These are phyloP conservation scores for Saguinus midas DNA, from an alignment of 2,113 vertebrate species.

Conservation along the genomic window DNA sequence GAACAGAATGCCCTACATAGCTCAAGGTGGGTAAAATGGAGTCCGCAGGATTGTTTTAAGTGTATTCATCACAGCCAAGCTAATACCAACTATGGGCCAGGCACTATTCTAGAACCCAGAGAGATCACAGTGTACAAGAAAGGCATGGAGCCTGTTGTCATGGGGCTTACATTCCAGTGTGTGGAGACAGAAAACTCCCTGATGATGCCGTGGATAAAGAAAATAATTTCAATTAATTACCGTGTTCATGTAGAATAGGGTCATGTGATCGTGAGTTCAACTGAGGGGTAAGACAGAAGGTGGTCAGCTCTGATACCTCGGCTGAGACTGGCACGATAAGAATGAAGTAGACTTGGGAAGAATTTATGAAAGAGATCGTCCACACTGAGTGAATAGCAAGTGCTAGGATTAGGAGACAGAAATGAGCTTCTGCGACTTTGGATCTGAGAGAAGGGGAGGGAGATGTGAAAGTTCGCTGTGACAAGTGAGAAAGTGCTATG, in stretches of 20 bases:
- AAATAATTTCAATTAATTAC: background rate
- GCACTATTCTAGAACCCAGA: background rate
- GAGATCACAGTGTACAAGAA: background rate
- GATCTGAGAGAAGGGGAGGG: background rate
- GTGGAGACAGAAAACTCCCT: background rate
- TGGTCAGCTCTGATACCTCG: background rate
- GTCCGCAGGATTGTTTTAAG: too few relatives aligned
- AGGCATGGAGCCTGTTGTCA: background rate
- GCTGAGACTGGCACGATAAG: background rate
- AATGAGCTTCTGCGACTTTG: background rate
- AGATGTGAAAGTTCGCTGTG: background rate
- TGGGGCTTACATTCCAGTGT: background rate
- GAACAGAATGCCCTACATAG: too few relatives aligned
- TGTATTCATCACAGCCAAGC: too few relatives aligned
- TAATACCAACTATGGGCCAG: background rate
- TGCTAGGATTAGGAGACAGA: background rate
- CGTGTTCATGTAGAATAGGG: background rate
- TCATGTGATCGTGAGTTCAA: background rate
- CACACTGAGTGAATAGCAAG: background rate
- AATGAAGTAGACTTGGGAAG: background rate
- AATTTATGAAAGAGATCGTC: background rate
- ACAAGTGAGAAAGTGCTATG: background rate
- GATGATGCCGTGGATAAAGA: background rate
- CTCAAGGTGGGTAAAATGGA: too few relatives aligned
- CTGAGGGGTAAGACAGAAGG: background rate